These are phyloP conservation scores for Callimorpha dominula DNA, from an alignment of 2,888 invertebrate species.

Conservation along the genomic window DNA sequence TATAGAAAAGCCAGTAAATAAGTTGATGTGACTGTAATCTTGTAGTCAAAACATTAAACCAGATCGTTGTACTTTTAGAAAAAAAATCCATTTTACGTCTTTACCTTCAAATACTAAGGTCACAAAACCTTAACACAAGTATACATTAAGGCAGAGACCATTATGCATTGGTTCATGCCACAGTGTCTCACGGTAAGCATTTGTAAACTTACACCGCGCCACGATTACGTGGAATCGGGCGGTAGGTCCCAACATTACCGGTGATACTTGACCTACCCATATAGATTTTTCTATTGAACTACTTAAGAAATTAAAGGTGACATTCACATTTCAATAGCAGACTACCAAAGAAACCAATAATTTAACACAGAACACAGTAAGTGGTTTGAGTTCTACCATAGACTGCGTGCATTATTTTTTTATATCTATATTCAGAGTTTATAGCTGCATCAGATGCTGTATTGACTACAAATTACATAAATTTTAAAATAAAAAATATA, in stretches of 20 bases:
- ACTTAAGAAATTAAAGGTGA: neutral
- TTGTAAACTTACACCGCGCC: slow-evolving; percentile 49
- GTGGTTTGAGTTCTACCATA: neutral
- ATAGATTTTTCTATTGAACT: slow-evolving; percentile 26
- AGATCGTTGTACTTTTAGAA: neutral
- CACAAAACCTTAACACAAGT: neutral
- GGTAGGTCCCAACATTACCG: slow-evolving; percentile 42
- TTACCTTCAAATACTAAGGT: neutral
- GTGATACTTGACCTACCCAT: slow-evolving; percentile 54
- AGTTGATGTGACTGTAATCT: too few relatives aligned
- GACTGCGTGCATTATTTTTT: neutral
- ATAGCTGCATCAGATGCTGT: neutral
- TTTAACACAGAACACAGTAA: neutral
- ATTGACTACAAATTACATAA: too few relatives aligned
- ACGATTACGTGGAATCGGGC: slow-evolving; percentile 48
- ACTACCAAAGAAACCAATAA: neutral
- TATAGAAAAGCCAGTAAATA: too few relatives aligned
- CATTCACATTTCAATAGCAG: neutral
- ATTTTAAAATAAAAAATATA: too few relatives aligned
- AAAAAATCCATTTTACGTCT: too few relatives aligned
- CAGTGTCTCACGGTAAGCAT: slow-evolving; percentile 28
- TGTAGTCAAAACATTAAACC: neutral
- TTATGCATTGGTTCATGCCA: slow-evolving; percentile 1
- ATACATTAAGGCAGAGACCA: neutral
- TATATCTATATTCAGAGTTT: neutral